These are phyloP conservation scores for Thera obeliscata DNA, from an alignment of 2,888 invertebrate genomes.

Conservation along the genomic window DNA sequence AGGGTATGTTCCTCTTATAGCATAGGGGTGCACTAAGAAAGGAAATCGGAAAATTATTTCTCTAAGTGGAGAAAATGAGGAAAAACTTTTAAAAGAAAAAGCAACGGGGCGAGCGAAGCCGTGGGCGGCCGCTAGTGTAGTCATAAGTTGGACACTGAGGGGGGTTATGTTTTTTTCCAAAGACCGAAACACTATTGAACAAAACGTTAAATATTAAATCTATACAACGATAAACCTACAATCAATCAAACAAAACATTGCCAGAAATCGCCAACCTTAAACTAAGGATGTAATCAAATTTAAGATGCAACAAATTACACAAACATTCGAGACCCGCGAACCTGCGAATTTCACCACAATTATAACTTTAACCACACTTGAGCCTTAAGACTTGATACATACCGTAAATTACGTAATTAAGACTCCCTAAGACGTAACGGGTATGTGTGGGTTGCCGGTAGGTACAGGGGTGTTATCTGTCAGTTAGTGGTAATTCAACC, in stretches of 20 bases:
- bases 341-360: slow-evolving; percentile 26
- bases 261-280: slow-evolving; percentile 6
- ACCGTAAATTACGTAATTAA: slow-evolving; percentile 49
- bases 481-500: slow-evolving; percentile 40
- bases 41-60: too few species aligned
- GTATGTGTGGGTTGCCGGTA: slow-evolving; percentile 33
- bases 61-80: too few species aligned
- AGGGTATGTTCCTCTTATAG: too few species aligned
- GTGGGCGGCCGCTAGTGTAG: too few species aligned
- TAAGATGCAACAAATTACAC: slow-evolving; percentile 9
- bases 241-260: not conserved
- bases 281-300: not conserved
- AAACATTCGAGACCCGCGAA: slow-evolving; percentile 11
- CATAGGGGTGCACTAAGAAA: too few species aligned
- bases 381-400: slow-evolving; percentile 23
- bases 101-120: too few species aligned
- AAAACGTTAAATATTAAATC: too few species aligned
- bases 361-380: slow-evolving; percentile 28
- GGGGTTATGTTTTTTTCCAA: too few species aligned
- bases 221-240: too few species aligned
- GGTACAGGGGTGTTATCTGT: slow-evolving; percentile 42
- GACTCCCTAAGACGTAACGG: slow-evolving; percentile 37
- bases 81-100: too few species aligned
- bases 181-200: too few species aligned
- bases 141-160: too few species aligned